Evolutionary conservation across 2,797 vertebrate genomes (phyloP), one percentile per base, ranked within the genome.

Genomic region (Nasua narica): DNA sequence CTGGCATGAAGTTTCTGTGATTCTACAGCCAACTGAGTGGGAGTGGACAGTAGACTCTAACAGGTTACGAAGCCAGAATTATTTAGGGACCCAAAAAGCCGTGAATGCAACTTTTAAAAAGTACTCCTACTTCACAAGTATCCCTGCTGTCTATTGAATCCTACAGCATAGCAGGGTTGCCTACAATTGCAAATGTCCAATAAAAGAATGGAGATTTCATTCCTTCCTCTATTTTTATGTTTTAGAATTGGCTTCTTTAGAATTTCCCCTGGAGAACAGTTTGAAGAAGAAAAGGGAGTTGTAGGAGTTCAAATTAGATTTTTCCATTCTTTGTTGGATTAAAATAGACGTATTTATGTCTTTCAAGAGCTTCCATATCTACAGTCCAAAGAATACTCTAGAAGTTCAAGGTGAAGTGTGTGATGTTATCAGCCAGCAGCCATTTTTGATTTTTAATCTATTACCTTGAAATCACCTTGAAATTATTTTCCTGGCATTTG

Each of bases 401-500:
- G 69, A 62, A 46, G 82, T 23, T 76, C 46, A 91, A 32, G 21
- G 43, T 62, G 19, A 18, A 87, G 60, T 52, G 48, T 27, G 35
- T 93, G 69, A 40, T 78, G 14, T 84, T 96, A 96, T 67, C 70
- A 88, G 69, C 74, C 52, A 97, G 94, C 96, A 97, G 87, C 82
- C 35, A 5, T 77, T 90, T 92, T 95, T 98, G 95, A 98, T 98
- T 97, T 97, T 95, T 94, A 87, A 77, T 83, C 91, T 97, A 65
- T 93, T 92, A 89, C 86, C 94, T 96, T 94, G 96, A 97, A 97
- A 94, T 98, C 97, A 98, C 96, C 97, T 98, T 97, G 97, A 98
- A 93, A 96, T 97, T 23, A 96, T 94, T 97, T 97, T 98, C 91
- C 85, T 97, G 93, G 94, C 97, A 91, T 97, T 83, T 93, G 91